Percentiles rank a stretch among this genome's conserved stretches.
Conservation (phyloP, 2,797 vertebrate genomes). For the Mormyrus proboscirostris region DNA sequence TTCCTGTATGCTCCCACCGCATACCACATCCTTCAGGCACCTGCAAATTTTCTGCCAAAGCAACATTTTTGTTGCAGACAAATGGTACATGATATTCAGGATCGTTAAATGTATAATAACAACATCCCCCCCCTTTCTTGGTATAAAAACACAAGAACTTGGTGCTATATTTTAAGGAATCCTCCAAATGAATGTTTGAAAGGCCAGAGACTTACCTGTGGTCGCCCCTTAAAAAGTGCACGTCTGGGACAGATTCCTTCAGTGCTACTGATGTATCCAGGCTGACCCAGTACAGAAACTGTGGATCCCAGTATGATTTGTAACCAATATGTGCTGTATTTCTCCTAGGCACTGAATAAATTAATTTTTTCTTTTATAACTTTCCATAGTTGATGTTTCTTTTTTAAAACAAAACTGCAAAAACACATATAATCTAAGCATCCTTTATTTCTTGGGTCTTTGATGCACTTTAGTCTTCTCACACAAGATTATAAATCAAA, state of each 20-base stretch:
- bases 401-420: not conserved
- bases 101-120: constrained; percentile 26
- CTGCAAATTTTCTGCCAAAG: constrained; percentile 15
- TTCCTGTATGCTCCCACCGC: constrained; percentile 17
- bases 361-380: constrained; percentile 42
- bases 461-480: not conserved
- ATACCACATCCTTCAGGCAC: not conserved
- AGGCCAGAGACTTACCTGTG: constrained; percentile 28
- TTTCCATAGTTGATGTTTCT: not conserved
- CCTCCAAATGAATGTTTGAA: constrained; percentile 36
- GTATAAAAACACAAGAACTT: constrained; percentile 35
- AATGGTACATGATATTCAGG: constrained; percentile 30
- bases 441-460: not conserved
- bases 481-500: not conserved
- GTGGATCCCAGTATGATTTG: constrained; percentile 46
- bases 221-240: constrained; percentile 34
- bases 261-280: constrained; percentile 43
- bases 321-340: constrained; percentile 63
- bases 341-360: constrained; percentile 85
- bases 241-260: constrained; percentile 34
- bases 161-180: constrained; percentile 45
- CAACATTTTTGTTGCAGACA: constrained; percentile 23
- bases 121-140: constrained; percentile 28
- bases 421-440: not conserved
- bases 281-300: constrained; percentile 40